Evolutionary conservation across 2,797 vertebrate genomes (phyloP), one percentile per base, ranked within the genome.

Genomic region (Myotis planiceps): DNA sequence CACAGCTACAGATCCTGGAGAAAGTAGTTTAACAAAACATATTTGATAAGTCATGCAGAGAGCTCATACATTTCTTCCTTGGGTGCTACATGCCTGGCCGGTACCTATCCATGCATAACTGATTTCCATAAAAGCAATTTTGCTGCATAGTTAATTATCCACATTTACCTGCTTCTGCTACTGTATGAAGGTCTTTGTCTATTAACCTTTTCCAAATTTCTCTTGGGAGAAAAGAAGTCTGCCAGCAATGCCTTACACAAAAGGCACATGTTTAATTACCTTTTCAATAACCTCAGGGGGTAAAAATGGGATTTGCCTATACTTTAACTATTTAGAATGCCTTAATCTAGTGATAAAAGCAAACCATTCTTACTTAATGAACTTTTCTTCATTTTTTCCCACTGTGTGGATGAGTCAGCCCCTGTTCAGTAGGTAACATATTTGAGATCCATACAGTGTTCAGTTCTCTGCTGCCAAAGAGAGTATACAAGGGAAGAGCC

Each of bases 141-240:
- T 88, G 1, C 51, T 97, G 37, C 65, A 42, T 95, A 97, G 94
- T 97, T 98, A 68, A 87, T 94, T 96, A 96, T 91, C 58, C 37
- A 68, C 81, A 51, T 92, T 60, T 78, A 72, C 80, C 34, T 88
- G n/a, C 81, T 92, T 63, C 53, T 68, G 60, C 25, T 89, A 32
- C 69, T 91, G 66, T 93, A 69, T 71, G 55, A 83, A 94, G 96
- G 76, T 94, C 37, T 74, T 97, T 97, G 88, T 97, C 76, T 83
- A 92, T 96, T 97, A 97, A 96, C 90, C 75, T 96, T 97, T 97
- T 96, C 93, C 92, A 87, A 92, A 94, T 97, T 97, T 97, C 39
- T 15, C 29, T 87, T 51, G 93, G 58, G 88, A 97, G 84, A 97
- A 94, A 68, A 66, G 3, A 83, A 95, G 23, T 32, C 25, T 92